phyloP scores from a whole-genome alignment of 2,113 vertebrate genomes.

The Callipepla squamata region DNA sequence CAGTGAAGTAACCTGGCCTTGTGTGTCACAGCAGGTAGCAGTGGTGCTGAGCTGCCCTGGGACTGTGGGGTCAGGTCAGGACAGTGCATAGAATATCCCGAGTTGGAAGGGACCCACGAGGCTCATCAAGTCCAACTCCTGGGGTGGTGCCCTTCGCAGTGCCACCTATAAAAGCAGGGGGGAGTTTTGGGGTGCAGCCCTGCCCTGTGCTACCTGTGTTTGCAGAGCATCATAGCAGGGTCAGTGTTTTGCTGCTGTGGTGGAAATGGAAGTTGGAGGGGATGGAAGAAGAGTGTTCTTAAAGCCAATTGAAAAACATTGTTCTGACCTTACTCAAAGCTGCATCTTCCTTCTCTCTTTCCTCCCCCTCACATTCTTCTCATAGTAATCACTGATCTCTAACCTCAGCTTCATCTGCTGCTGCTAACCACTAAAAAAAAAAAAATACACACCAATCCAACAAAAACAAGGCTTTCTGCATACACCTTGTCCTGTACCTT shows the following conservation, averaged over 20 bases:
- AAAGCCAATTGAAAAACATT: slow-evolving; percentile 57
- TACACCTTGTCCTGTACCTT: neutral
- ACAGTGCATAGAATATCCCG: neutral
- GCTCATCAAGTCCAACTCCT: no score
- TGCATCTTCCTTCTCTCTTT: slow-evolving; percentile 38
- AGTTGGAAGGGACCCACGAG: no score
- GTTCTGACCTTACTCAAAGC: slow-evolving; percentile 58
- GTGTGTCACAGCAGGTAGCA: neutral
- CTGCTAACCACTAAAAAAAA: neutral
- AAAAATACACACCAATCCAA: neutral
- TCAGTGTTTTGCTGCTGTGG: neutral
- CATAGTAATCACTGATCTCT: slow-evolving; percentile 60
- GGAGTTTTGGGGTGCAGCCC: neutral
- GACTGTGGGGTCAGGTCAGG: neutral
- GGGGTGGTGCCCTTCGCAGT: neutral
- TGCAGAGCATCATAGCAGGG: neutral
- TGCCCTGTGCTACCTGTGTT: neutral
- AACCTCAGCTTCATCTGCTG: slow-evolving; percentile 55
- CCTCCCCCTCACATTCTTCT: slow-evolving; percentile 68
- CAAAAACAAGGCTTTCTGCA: neutral
- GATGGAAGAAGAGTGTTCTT: slow-evolving; percentile 30
- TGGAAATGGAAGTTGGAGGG: neutral
- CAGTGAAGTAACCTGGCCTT: neutral
- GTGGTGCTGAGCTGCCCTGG: neutral
- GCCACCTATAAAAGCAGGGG: neutral